Percentiles rank a stretch among this genome's conserved stretches.
Evolutionary conservation across 2,797 vertebrate species (phyloP).

Genomic region (Ibycter americanus): DNA sequence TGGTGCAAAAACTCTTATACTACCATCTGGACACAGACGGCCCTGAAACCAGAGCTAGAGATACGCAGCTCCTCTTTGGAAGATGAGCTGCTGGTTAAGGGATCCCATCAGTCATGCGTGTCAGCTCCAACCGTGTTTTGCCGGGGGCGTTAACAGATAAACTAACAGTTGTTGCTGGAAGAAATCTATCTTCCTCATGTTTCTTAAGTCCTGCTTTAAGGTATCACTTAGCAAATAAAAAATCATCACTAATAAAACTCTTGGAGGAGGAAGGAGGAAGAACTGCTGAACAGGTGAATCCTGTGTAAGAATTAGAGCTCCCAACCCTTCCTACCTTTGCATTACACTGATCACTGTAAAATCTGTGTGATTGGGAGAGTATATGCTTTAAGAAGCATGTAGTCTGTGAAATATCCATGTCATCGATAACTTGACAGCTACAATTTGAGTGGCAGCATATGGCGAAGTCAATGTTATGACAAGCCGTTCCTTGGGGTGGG

Average conservation of each 20-base stretch:
- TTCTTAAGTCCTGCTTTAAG: background rate
- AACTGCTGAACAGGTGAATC: background rate
- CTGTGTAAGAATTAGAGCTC: background rate
- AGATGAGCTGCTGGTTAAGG: background rate
- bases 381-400: background rate
- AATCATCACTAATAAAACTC: background rate
- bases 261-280: background rate
- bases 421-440: background rate
- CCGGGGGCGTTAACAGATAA: fast-evolving
- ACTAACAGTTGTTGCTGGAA: background rate
- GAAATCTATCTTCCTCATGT: background rate
- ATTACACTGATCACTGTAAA: background rate
- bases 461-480: background rate
- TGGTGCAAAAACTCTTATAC: background rate
- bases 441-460: background rate
- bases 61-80: background rate
- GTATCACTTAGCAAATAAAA: background rate
- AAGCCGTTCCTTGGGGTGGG: background rate
- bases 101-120: background rate
- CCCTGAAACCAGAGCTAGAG: background rate
- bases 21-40: background rate
- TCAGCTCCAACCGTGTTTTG: background rate
- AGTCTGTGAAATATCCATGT: background rate
- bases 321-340: background rate
- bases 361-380: background rate